Conservation (phyloP, 1,140 invertebrate genomes). For the Trypoxylus dichotomus region DNA sequence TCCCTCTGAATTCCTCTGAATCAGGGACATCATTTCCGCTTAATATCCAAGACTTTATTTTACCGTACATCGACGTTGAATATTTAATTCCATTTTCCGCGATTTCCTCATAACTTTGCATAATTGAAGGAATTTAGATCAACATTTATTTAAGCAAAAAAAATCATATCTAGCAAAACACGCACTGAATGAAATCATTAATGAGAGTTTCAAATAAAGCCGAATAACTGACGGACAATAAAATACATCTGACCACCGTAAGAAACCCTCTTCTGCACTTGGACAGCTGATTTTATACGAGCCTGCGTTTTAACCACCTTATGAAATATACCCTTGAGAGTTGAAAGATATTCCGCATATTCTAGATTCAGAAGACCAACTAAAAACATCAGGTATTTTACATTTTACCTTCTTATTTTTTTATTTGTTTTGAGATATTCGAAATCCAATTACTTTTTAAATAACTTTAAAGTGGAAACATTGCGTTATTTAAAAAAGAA, state of each 20-base stretch:
- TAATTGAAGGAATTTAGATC: background rate
- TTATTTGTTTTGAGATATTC: background rate
- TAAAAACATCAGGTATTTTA: background rate
- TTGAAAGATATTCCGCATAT: no score
- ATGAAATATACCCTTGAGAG: background rate
- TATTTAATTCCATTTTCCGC: constrained; percentile 4
- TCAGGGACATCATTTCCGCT: constrained; percentile 30
- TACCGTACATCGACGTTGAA: constrained; percentile 42
- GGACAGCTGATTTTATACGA: constrained; percentile 20
- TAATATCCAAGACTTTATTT: constrained; percentile 43
- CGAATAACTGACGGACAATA: background rate
- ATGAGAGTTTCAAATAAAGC: no score
- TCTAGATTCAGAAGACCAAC: background rate
- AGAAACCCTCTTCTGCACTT: background rate
- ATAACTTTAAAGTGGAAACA: background rate
- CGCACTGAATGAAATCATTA: no score
- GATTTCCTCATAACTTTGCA: background rate
- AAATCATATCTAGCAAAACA: background rate
- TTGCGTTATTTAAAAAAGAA: background rate
- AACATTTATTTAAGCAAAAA: background rate
- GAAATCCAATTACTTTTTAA: background rate
- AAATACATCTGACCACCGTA: background rate
- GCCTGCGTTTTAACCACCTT: background rate
- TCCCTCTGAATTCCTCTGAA: constrained; percentile 38
- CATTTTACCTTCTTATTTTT: background rate